A percentile compares a stretch with the other conserved stretches of the same genome.
Evolutionary conservation across 2,888 invertebrate species (phyloP).

Genomic region (Belgica antarctica): DNA sequence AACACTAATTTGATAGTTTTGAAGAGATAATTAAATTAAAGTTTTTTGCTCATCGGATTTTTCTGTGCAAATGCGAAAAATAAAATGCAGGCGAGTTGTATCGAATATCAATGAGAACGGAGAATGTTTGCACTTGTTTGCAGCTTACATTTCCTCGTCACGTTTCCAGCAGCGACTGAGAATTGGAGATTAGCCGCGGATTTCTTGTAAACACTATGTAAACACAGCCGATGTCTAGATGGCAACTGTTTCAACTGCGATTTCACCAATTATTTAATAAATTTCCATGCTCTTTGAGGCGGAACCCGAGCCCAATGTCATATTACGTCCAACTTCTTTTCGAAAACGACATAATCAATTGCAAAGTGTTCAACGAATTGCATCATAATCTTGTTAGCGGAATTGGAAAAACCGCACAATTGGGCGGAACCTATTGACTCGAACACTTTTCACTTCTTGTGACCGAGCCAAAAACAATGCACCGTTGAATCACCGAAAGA

Average conservation of each 20-base stretch:
- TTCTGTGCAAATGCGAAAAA: neutral
- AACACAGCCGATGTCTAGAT: too few relatives aligned
- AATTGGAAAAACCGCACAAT: too few relatives aligned
- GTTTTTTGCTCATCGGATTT: neutral
- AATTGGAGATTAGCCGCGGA: neutral
- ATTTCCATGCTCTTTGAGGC: neutral
- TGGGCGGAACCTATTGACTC: too few relatives aligned
- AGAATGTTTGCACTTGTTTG: too few relatives aligned
- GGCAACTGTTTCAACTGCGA: neutral
- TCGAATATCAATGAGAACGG: constrained; percentile 11
- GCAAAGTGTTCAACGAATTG: too few relatives aligned
- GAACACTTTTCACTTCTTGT: too few relatives aligned
- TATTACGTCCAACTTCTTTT: neutral
- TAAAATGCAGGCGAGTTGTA: too few relatives aligned
- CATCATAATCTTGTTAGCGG: too few relatives aligned
- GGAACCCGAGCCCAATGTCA: neutral
- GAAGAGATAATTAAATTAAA: neutral
- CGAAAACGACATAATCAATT: too few relatives aligned
- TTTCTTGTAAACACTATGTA: too few relatives aligned
- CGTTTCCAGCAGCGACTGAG: constrained; percentile 1
- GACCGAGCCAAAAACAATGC: too few relatives aligned
- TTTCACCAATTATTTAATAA: neutral
- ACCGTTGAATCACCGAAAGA: too few relatives aligned
- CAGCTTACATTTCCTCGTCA: constrained; percentile 9
- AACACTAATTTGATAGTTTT: neutral